Evolutionary conservation across 2,797 vertebrate genomes (phyloP), one percentile per base, ranked within the genome.

Genomic region (Acropternis orthonyx): DNA sequence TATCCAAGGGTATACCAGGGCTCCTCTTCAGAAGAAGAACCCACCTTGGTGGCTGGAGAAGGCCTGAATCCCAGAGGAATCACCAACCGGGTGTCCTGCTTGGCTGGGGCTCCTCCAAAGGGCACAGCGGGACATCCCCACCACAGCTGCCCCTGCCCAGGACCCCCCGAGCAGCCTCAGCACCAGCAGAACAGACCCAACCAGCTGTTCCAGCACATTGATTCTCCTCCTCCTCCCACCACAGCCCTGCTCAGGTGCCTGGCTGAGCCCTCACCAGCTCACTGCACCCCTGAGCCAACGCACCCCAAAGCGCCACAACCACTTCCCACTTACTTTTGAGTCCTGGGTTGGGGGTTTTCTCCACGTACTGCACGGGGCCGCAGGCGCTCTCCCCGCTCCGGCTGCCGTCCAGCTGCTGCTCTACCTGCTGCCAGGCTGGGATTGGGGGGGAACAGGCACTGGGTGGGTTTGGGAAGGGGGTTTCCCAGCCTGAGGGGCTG

Each of bases 391-490:
- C 98, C 39, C 96, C 96, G 1, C 81, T 96, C 55, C 54, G 84
- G 76, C 94, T 96, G 56, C 97, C 97, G 11, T 98, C 98, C 96
- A 99, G 96, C 96, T 98, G 98, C 97, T 98, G 98, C 95, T 99
- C 98, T 93, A 99, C 99, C 95, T 99, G 98, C 97, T 99, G 99
- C 99, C 99, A 99, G 44, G 99, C 99, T 99, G 97, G 69, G n/a
- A 52, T 9, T 9, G 27, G 19, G 37, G 14, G 43, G 46, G 17
- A 80, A 83, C 61, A 32, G 56, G 65, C 39, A 49, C 30, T 2
- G 73, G 12, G 32, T 65, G 65, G 48, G 3, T 34, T 85, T 18
- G 74, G 58, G 41, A 65, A 1, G 1, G 16, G 37, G 19, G 15
- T 12, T 21, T 19, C 63, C 52, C 80, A 34, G 24, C 5, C 26